A percentile compares a stretch with the other conserved stretches of the same genome.
Conservation (phyloP, 2,888 invertebrate species). For the Meganola albula region DNA sequence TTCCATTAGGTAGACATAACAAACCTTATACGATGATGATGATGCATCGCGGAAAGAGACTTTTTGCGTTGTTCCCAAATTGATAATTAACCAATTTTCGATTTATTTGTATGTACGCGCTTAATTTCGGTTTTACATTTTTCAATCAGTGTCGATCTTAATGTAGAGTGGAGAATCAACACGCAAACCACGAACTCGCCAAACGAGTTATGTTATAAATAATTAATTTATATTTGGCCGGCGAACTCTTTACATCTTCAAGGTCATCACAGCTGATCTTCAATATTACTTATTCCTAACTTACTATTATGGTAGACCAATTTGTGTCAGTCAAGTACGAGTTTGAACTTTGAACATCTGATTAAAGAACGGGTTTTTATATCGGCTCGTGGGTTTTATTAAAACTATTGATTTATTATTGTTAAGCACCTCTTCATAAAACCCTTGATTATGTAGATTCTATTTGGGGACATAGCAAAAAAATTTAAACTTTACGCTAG, state of each 20-base stretch:
- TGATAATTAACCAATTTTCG: neutral
- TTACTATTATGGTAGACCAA: constrained; percentile 25
- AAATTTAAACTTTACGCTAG: too few species aligned
- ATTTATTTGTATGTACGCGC: neutral
- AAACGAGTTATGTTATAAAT: constrained; percentile 67
- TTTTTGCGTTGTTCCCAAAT: neutral
- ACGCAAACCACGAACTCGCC: constrained; percentile 53
- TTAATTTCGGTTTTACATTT: constrained; percentile 15
- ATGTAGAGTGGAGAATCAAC: constrained; percentile 47
- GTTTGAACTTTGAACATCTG: too few species aligned
- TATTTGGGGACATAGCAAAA: too few species aligned
- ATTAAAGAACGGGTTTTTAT: too few species aligned
- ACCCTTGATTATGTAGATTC: too few species aligned
- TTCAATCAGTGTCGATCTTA: constrained; percentile 30
- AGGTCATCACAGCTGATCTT: constrained; percentile 46
- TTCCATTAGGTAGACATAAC: too few species aligned
- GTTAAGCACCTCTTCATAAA: too few species aligned
- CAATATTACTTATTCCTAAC: constrained; percentile 31
- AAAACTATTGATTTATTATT: too few species aligned
- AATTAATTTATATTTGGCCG: constrained; percentile 69
- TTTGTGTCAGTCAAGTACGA: too few species aligned
- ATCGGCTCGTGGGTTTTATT: too few species aligned
- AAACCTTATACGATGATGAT: too few species aligned
- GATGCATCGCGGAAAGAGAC: too few species aligned
- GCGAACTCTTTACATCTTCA: constrained; percentile 60